Evolutionary conservation across 2,113 vertebrate species (phyloP).

Genomic region (Austrofundulus limnaeus): DNA sequence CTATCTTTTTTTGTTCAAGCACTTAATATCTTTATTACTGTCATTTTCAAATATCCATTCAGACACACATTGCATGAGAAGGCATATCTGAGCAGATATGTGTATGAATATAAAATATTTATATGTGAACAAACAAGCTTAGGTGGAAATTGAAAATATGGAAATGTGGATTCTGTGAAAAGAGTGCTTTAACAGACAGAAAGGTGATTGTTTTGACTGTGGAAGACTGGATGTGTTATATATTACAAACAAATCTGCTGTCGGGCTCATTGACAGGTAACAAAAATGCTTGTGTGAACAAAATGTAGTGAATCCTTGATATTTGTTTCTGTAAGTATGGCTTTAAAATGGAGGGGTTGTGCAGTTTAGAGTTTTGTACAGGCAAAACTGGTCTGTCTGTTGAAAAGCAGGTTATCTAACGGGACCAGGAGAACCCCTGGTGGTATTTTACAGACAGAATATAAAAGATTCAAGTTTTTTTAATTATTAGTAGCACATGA

Average conservation of each 20-base stretch:
- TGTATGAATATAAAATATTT: too few relatives aligned
- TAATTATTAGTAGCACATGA: too few relatives aligned
- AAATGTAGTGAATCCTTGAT: not conserved
- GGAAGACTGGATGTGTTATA: not conserved
- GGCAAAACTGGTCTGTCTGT: not conserved
- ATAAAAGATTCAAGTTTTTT: too few relatives aligned
- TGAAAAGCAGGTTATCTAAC: not conserved
- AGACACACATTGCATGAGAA: too few relatives aligned
- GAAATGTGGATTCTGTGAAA: too few relatives aligned
- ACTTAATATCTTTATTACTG: too few relatives aligned
- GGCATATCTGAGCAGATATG: too few relatives aligned
- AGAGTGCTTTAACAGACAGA: not conserved
- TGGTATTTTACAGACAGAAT: not conserved
- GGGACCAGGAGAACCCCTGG: not conserved
- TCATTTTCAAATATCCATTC: too few relatives aligned
- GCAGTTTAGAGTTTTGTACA: not conserved
- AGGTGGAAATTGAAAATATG: not conserved
- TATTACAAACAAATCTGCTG: not conserved
- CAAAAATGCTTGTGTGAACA: not conserved
- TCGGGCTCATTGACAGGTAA: not conserved
- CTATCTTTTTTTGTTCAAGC: too few relatives aligned
- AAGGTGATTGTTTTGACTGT: not conserved
- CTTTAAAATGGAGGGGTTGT: not conserved
- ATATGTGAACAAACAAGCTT: not conserved
- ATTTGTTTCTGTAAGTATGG: not conserved